Evolutionary conservation across 2,888 invertebrate genomes (phyloP).

Genomic region (Lumbricus terrestris): DNA sequence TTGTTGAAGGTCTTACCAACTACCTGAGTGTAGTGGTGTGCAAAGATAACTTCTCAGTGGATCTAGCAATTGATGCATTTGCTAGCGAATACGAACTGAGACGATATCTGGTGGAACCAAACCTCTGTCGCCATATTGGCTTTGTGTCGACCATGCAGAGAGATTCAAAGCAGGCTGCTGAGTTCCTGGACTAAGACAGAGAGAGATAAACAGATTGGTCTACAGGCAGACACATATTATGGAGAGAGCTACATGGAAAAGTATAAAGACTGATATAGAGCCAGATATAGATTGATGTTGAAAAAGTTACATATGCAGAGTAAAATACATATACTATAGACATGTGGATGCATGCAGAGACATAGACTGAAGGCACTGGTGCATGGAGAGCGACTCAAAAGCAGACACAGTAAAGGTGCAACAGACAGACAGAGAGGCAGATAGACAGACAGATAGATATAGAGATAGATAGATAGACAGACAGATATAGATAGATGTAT

Average conservation of each 20-base stretch:
- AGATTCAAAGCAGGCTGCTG: conserved; percentile 19
- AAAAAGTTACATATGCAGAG: too few species aligned
- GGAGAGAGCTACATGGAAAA: neutral
- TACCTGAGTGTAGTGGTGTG: conserved; percentile 12
- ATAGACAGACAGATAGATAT: too few species aligned
- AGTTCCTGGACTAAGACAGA: conserved; percentile 16
- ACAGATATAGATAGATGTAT: too few species aligned
- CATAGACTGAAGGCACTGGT: too few species aligned
- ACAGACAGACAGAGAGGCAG: too few species aligned
- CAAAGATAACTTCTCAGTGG: conserved; percentile 16
- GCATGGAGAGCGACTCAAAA: too few species aligned
- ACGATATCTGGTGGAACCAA: conserved; percentile 29
- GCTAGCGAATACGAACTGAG: conserved; percentile 4
- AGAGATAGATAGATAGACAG: too few species aligned
- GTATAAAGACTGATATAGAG: conserved; percentile 11
- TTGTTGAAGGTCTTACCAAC: neutral
- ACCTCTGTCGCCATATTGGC: conserved; percentile 26
- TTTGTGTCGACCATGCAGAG: conserved; percentile 25
- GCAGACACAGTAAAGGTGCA: too few species aligned
- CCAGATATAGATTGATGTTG: neutral
- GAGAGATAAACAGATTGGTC: neutral
- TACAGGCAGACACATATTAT: neutral
- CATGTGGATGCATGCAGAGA: too few species aligned
- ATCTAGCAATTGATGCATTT: conserved; percentile 24
- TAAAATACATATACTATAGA: too few species aligned